A percentile compares a stretch with the other conserved stretches of the same genome.
phyloP scores from a whole-genome alignment of 2,888 invertebrate species.

The Tiliacea aurago region DNA sequence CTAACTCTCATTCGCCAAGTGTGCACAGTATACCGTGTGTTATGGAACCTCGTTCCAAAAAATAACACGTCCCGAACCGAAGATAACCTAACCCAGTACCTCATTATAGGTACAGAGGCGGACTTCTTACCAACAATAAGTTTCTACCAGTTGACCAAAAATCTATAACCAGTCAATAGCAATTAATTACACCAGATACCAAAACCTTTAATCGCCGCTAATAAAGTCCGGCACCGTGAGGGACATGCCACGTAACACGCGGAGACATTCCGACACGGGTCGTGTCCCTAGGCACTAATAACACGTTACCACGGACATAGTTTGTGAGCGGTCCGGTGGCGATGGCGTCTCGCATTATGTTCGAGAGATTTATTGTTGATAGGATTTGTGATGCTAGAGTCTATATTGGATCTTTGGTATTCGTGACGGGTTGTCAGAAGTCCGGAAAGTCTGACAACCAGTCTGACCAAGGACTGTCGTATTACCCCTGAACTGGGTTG shows the following conservation, averaged over 20 bases:
- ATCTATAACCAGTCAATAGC: not conserved
- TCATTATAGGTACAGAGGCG: too few species aligned
- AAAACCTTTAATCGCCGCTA: constrained; percentile 21
- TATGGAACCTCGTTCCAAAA: too few species aligned
- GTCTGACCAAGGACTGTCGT: too few species aligned
- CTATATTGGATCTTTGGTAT: too few species aligned
- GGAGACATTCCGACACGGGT: constrained; percentile 22
- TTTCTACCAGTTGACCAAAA: not conserved
- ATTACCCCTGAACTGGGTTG: too few species aligned
- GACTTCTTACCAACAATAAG: not conserved
- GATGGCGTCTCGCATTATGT: not conserved
- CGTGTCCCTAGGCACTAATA: constrained; percentile 50
- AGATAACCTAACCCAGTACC: too few species aligned
- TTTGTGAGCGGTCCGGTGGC: not conserved
- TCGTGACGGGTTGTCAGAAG: too few species aligned
- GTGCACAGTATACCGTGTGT: too few species aligned
- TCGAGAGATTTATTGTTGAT: not conserved
- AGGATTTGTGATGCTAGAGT: too few species aligned
- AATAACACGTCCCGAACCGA: too few species aligned
- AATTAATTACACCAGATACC: not conserved
- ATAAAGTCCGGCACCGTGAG: constrained; percentile 16
- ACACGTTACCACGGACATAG: not conserved
- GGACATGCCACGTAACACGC: constrained; percentile 24
- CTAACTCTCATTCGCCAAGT: too few species aligned
- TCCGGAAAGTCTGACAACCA: too few species aligned